Percentiles rank a stretch among this genome's conserved stretches.
Evolutionary conservation across 37 sponge, comb jelly and placozoan genomes (phyloP).

Genomic region (Oopsacas minuta): DNA sequence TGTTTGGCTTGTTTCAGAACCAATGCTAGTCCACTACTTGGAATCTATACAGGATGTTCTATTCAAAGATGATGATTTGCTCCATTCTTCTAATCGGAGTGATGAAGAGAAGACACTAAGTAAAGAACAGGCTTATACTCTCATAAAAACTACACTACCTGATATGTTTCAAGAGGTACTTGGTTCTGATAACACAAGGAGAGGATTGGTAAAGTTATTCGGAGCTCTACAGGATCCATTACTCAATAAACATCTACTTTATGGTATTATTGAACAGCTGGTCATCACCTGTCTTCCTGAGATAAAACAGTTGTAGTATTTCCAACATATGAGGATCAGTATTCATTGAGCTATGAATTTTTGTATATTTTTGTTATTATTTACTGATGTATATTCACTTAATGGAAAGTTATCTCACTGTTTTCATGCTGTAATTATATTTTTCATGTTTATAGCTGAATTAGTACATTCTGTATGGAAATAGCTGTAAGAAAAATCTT

Average conservation of each 20-base stretch:
- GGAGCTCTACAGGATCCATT: constrained; percentile 37
- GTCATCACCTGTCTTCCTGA: constrained; percentile 54
- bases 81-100: constrained; percentile 28
- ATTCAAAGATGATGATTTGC: constrained; percentile 48
- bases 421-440: too few species aligned
- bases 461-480: neutral
- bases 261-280: constrained; percentile 43
- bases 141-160: constrained; percentile 46
- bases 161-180: constrained; percentile 46
- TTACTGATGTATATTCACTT: too few species aligned
- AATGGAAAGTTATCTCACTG: too few species aligned
- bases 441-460: neutral
- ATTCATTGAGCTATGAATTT: too few species aligned
- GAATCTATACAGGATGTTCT: constrained; percentile 41
- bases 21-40: constrained; percentile 66
- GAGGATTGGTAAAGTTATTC: constrained; percentile 55
- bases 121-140: constrained; percentile 45
- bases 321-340: too few species aligned
- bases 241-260: constrained; percentile 63
- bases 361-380: too few species aligned
- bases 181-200: constrained; percentile 48
- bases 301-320: constrained; percentile 36
- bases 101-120: constrained; percentile 54
- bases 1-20: constrained; percentile 63
- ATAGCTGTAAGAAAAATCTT: neutral